A percentile compares a stretch with the other conserved stretches of the same genome.
Conservation (phyloP, 2,888 invertebrate species). For the Megaustenia siamemsis region DNA sequence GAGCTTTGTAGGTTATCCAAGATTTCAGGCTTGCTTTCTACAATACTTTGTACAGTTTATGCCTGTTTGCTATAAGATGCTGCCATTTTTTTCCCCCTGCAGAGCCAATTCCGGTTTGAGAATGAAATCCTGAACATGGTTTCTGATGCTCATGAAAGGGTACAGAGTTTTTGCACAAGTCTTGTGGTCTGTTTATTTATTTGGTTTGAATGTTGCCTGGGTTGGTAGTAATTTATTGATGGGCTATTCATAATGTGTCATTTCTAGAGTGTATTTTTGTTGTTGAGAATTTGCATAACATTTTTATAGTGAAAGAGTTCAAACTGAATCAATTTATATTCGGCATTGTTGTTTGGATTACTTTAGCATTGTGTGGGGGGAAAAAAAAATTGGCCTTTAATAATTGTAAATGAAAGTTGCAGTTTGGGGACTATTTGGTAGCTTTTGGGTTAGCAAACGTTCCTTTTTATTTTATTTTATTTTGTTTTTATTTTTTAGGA, state of each 20-base stretch:
- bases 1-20: background rate
- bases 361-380: conserved; percentile 12
- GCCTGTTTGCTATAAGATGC: background rate
- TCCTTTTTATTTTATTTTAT: no score
- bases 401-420: no score
- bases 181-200: conserved; percentile 14
- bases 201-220: background rate
- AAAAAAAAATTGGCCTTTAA: background rate
- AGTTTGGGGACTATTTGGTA: no score
- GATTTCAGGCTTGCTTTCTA: background rate
- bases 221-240: background rate
- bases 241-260: background rate
- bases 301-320: background rate
- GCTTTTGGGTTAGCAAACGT: no score
- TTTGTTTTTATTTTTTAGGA: no score
- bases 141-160: conserved; percentile 55
- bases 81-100: conserved; percentile 69
- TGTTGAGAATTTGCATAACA: no score
- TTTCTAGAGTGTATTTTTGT: background rate
- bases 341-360: background rate
- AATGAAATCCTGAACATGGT: conserved; percentile 88
- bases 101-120: conserved; percentile 99
- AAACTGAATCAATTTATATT: background rate
- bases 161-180: conserved; percentile 33
- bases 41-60: background rate